phyloP scores from a whole-genome alignment of 2,797 vertebrate genomes.

The Neoniphon sammara region DNA sequence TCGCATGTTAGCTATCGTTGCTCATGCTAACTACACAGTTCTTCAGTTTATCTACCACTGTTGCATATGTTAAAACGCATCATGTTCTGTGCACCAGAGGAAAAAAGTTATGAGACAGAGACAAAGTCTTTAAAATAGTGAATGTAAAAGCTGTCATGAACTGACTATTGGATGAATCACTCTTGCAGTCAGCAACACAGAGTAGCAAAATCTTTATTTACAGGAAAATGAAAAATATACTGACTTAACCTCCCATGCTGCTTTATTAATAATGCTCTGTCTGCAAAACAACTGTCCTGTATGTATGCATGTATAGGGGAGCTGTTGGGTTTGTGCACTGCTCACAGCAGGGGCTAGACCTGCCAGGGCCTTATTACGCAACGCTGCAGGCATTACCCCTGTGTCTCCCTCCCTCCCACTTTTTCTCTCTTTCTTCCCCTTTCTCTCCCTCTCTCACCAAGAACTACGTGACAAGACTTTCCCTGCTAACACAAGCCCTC shows the following conservation, averaged over 20 bases:
- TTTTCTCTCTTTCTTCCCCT: slow-evolving; percentile 4
- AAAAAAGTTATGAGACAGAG: too few relatives aligned
- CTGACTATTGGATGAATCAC: too few relatives aligned
- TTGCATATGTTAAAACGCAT: too few relatives aligned
- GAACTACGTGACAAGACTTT: slow-evolving; percentile 69
- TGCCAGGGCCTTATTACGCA: slow-evolving; percentile 64
- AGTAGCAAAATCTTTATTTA: too few relatives aligned
- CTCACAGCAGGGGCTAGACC: slow-evolving; percentile 53
- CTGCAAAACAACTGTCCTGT: not conserved
- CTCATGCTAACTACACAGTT: too few relatives aligned
- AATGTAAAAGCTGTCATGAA: too few relatives aligned
- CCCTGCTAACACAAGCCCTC: slow-evolving; percentile 44
- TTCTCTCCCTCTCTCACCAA: slow-evolving; percentile 50
- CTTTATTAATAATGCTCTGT: not conserved
- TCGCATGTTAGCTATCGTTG: too few relatives aligned
- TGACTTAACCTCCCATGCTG: not conserved
- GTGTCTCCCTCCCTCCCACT: slow-evolving; percentile 7
- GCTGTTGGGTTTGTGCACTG: slow-evolving; percentile 19
- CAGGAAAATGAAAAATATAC: too few relatives aligned
- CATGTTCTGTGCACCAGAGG: too few relatives aligned
- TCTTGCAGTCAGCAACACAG: too few relatives aligned
- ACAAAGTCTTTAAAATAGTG: too few relatives aligned
- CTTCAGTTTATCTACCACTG: too few relatives aligned
- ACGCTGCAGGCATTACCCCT: slow-evolving; percentile 59
- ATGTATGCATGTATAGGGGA: not conserved